Evolutionary conservation across 2,888 invertebrate genomes (phyloP), one percentile per base, ranked within the genome.

Genomic region (Zonitis immaculata): DNA sequence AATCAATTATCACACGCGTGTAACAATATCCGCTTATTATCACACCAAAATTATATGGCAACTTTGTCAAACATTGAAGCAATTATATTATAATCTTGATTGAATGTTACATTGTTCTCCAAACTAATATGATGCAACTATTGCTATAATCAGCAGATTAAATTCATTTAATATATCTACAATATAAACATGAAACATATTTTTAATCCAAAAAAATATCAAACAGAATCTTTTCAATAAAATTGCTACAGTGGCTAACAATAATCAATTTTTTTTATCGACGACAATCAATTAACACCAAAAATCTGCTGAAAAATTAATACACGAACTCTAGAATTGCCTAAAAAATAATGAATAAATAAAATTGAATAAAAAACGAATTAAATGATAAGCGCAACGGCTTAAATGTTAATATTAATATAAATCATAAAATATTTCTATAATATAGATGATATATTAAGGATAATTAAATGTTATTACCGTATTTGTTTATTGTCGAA

Each of bases 21-120:
- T 49, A 51, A 30, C 12, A 25, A 55, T 55, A 51, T 55, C 48
- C 32, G 55, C 55, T n/a, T n/a, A n/a, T 55, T 55, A 55, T 53
- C 53, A 39, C 47, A 51, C 20, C 39, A n/a, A n/a, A n/a, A n/a
- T n/a, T n/a, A n/a, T 47, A 45, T 49, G 45, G 49, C 53, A 49
- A 49, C 46, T 20, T 42, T 28, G 42, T 48, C 44, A 48, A 35
- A 32, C 3, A 14, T n/a, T n/a, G 32, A 32, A 44, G 44, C 47
- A 53, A 53, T 53, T 49, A 52, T n/a, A n/a, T n/a, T 28, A 44
- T 26, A 44, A 27, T 49, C 44, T 45, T 18, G 45, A 53, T 48
- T 52, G 39, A 44, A 44, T 43, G 25, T 26, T 43, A 18, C 49
- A 53, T 52, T 52, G 44, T 49, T 52, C 49, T 26, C 1, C 32